These are phyloP conservation scores for Lindbergichthys nudifrons DNA, from an alignment of 2,797 vertebrate genomes.

Conservation along the genomic window DNA sequence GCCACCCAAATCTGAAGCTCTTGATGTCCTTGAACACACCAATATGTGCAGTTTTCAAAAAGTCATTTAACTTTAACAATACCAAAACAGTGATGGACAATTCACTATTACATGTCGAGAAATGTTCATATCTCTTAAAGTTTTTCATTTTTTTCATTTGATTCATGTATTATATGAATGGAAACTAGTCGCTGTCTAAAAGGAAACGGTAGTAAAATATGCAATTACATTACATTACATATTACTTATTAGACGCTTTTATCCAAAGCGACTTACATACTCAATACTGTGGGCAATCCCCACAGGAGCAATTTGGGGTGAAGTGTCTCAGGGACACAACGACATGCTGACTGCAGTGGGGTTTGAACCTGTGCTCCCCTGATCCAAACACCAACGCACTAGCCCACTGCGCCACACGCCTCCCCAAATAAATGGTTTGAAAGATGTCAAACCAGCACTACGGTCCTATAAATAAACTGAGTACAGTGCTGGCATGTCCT, in stretches of 20 bases:
- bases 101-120: not conserved
- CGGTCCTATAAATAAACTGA: slow-evolving; percentile 19
- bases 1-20: not conserved
- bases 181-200: not conserved
- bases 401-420: too few species aligned
- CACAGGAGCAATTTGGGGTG: too few species aligned
- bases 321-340: too few species aligned
- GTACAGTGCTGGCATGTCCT: slow-evolving; percentile 35
- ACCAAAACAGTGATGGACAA: not conserved
- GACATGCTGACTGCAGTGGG: too few species aligned
- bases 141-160: not conserved
- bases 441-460: not conserved
- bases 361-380: too few species aligned
- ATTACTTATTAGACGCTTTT: too few species aligned
- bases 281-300: too few species aligned
- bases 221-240: not conserved
- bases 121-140: not conserved
- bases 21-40: not conserved
- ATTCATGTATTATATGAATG: not conserved
- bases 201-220: not conserved
- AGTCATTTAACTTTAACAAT: not conserved
- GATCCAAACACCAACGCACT: too few species aligned
- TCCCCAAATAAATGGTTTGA: not conserved
- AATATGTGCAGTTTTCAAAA: not conserved
- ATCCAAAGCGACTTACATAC: too few species aligned